Evolutionary conservation across 2,888 invertebrate species (phyloP).

Genomic region (Julus scanicus): DNA sequence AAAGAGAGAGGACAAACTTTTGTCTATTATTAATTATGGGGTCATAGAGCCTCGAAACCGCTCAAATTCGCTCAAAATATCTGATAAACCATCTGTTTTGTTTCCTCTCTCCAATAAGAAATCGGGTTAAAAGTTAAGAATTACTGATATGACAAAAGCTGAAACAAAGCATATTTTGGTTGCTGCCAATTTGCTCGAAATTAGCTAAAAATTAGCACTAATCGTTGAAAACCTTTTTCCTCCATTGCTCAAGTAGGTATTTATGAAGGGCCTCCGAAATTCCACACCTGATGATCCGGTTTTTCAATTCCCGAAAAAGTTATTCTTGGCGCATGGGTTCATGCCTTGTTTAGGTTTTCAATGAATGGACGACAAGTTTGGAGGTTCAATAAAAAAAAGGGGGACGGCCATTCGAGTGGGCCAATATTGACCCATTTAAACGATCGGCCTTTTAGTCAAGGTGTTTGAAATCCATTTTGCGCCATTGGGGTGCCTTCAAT

Average conservation of each 20-base stretch:
- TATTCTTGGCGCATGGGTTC: slow-evolving; percentile 36
- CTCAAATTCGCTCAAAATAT: too few species aligned
- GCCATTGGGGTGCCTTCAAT: slow-evolving; percentile 18
- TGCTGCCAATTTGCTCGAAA: background rate
- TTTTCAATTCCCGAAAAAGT: background rate
- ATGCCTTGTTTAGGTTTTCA: slow-evolving; percentile 26
- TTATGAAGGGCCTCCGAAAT: background rate
- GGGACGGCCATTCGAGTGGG: slow-evolving; percentile 25
- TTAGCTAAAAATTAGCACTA: background rate
- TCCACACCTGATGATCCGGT: background rate
- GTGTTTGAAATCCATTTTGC: background rate
- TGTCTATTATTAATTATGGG: too few species aligned
- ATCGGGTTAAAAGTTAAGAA: too few species aligned
- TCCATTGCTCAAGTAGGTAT: background rate
- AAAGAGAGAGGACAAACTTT: too few species aligned
- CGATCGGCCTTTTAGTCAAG: slow-evolving; percentile 30
- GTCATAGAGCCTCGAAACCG: too few species aligned
- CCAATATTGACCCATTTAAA: slow-evolving; percentile 42
- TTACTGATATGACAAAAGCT: background rate
- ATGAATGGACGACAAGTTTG: slow-evolving; percentile 39
- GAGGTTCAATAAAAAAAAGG: slow-evolving; percentile 9
- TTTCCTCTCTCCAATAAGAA: background rate
- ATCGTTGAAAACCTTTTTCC: background rate
- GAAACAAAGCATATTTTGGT: background rate
- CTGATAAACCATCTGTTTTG: background rate